A percentile compares a stretch with the other conserved stretches of the same genome.
Evolutionary conservation across 2,113 vertebrate genomes (phyloP).

Genomic region (Columba livia): DNA sequence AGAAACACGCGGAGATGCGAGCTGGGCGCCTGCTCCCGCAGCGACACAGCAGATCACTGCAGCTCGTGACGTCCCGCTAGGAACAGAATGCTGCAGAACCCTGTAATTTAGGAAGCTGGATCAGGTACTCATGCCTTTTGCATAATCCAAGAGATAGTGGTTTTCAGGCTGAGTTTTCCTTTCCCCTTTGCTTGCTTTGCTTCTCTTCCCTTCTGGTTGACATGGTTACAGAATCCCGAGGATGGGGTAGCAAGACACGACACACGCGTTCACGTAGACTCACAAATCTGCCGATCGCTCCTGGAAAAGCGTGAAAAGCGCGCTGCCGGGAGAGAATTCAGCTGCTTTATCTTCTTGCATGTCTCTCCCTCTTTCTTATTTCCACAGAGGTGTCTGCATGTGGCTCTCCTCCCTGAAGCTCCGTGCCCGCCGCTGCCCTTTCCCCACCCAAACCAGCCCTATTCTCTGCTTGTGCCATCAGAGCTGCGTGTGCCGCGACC

Average conservation of each 20-base stretch:
- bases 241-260: not conserved
- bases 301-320: not conserved
- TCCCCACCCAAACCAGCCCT: not conserved
- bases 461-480: not conserved
- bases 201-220: conserved; percentile 42
- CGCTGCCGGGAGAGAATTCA: not conserved
- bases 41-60: conserved; percentile 49
- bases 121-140: conserved; percentile 24
- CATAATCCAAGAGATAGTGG: conserved; percentile 25
- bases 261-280: not conserved
- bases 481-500: not conserved
- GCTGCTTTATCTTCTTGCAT: not conserved
- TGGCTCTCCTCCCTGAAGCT: not conserved
- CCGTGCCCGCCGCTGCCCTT: not conserved
- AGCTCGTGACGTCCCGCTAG: conserved; percentile 32
- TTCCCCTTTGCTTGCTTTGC: not conserved
- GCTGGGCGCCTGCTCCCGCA: conserved; percentile 42
- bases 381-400: not conserved
- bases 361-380: not conserved
- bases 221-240: conserved; percentile 56
- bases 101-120: conserved; percentile 21
- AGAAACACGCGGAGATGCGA: not conserved
- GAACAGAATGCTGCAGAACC: not conserved
- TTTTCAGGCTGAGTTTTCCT: not conserved
- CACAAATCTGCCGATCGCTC: not conserved